A percentile compares a stretch with the other conserved stretches of the same genome.
These are phyloP conservation scores for Pterois miles DNA, from an alignment of 2,797 vertebrate species.

Conservation along the genomic window DNA sequence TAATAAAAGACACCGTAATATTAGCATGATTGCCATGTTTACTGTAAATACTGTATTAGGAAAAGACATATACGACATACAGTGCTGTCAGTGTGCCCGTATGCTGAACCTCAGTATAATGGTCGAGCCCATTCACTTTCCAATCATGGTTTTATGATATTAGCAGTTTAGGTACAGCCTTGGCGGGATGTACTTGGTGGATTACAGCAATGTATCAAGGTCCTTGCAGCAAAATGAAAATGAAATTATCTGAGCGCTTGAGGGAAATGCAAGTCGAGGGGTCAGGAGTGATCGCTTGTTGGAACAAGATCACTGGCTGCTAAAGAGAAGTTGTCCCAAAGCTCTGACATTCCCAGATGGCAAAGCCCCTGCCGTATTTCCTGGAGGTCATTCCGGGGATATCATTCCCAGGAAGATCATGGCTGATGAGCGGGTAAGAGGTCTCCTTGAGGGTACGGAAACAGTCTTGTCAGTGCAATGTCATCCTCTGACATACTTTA, in stretches of 20 bases:
- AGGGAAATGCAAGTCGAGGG: conserved; percentile 58
- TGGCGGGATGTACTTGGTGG: conserved; percentile 52
- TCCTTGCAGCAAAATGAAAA: conserved; percentile 71
- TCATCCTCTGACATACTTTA: conserved; percentile 48
- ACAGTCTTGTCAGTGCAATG: conserved; percentile 30
- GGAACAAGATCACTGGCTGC: conserved; percentile 58
- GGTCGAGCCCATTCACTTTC: conserved; percentile 34
- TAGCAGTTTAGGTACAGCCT: conserved; percentile 45
- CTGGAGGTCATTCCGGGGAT: conserved; percentile 49
- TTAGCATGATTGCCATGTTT: not conserved
- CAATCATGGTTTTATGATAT: conserved; percentile 58
- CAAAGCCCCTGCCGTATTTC: conserved; percentile 43
- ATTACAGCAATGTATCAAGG: conserved; percentile 69
- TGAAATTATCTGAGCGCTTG: conserved; percentile 62
- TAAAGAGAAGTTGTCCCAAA: conserved; percentile 44
- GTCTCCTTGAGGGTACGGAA: conserved; percentile 25
- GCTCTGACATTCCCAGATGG: conserved; percentile 56
- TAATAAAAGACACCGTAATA: not conserved
- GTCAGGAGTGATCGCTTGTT: conserved; percentile 58
- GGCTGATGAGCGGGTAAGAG: conserved; percentile 26
- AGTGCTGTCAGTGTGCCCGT: not conserved
- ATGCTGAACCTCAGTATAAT: conserved; percentile 28
- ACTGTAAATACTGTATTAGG: not conserved
- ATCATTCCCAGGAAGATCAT: conserved; percentile 50
- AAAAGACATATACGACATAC: conserved; percentile 8